phyloP scores from a whole-genome alignment of 1,140 invertebrate species.

The Chrysopa pallens region DNA sequence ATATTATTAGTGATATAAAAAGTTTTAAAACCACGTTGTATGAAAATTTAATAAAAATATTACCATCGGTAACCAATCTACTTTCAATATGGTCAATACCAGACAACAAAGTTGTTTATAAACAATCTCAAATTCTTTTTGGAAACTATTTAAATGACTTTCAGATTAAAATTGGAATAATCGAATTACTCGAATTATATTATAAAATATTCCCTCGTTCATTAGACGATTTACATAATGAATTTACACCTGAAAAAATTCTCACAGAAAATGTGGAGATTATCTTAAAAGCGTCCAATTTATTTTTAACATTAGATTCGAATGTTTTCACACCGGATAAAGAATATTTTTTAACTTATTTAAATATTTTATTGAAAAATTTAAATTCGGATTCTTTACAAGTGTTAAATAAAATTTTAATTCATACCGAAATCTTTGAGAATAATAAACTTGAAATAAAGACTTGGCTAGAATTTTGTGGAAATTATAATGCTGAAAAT shows the following conservation, averaged over 20 bases:
- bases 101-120: neutral
- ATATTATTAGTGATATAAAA: no score
- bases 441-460: conserved; percentile 9
- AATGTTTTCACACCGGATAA: conserved; percentile 32
- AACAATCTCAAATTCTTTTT: neutral
- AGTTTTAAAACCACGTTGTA: no score
- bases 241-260: neutral
- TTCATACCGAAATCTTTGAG: conserved; percentile 40
- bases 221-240: neutral
- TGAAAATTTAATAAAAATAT: no score
- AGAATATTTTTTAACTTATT: conserved; percentile 33
- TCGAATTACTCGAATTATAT: neutral
- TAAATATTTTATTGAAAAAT: conserved; percentile 21
- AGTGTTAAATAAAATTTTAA: conserved; percentile 32
- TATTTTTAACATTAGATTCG: conserved; percentile 37
- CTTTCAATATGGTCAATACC: no score
- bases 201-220: neutral
- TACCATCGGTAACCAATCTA: no score
- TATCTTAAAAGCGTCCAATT: conserved; percentile 43
- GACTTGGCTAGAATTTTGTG: no score
- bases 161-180: neutral
- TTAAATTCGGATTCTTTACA: conserved; percentile 13
- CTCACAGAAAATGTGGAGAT: conserved; percentile 16
- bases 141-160: neutral
- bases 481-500: neutral